Evolutionary conservation across 2,797 vertebrate genomes (phyloP).

Genomic region (Hafferia zeledoni): DNA sequence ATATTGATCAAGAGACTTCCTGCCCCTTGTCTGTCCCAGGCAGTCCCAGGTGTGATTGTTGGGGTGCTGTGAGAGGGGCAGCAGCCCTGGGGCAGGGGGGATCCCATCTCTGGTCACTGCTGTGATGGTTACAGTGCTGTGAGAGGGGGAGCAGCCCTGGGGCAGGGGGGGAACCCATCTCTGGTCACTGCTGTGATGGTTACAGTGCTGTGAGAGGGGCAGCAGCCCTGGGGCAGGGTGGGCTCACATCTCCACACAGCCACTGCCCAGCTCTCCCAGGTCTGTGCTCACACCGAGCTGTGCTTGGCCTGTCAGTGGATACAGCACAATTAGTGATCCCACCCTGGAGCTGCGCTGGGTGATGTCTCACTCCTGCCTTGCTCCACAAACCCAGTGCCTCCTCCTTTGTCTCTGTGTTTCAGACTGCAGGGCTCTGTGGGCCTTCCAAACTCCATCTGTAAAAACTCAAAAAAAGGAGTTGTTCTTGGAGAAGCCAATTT

Average conservation of each 20-base stretch:
- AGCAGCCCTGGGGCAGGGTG: not conserved
- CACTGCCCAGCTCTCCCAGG: not conserved
- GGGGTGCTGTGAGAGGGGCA: not conserved
- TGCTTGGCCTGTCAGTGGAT: not conserved
- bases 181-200: too few relatives aligned
- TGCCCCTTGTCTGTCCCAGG: not conserved
- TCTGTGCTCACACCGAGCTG: not conserved
- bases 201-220: not conserved
- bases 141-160: not conserved
- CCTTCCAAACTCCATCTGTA: conserved; percentile 65
- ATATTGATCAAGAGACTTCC: not conserved
- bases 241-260: not conserved
- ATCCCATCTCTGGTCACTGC: not conserved
- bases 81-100: not conserved
- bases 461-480: conserved; percentile 43
- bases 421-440: conserved; percentile 32
- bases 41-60: not conserved
- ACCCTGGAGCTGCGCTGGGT: not conserved
- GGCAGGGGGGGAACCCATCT: too few relatives aligned
- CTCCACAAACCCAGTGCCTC: not conserved
- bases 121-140: not conserved
- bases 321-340: not conserved
- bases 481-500: conserved; percentile 60
- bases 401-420: not conserved
- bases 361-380: not conserved